Percentiles rank a stretch among this genome's conserved stretches.
Evolutionary conservation across 2,888 invertebrate genomes (phyloP).

Genomic region (Eupithecia exiguata): DNA sequence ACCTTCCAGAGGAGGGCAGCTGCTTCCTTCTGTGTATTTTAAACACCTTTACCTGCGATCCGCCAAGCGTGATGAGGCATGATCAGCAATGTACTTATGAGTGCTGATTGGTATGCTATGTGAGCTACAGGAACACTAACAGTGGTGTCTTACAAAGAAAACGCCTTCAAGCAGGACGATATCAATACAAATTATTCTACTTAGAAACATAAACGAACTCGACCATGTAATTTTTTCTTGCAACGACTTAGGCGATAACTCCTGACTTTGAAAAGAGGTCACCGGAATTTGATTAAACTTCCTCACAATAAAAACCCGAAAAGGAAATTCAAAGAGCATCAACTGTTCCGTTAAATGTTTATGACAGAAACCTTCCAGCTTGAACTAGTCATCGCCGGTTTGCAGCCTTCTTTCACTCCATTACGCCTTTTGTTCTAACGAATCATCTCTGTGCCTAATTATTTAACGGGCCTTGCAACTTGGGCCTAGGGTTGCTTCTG

Average conservation of each 20-base stretch:
- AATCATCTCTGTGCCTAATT: slow-evolving; percentile 75
- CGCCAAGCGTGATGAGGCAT: not conserved
- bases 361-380: slow-evolving; percentile 25
- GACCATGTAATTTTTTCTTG: not conserved
- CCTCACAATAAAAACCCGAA: slow-evolving; percentile 7
- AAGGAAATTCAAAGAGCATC: slow-evolving; percentile 17
- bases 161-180: not conserved
- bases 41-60: not conserved
- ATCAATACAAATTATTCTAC: not conserved
- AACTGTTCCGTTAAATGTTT: slow-evolving; percentile 32
- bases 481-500: slow-evolving; percentile 27
- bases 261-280: not conserved
- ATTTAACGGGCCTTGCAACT: slow-evolving; percentile 68
- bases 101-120: no score
- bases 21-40: not conserved
- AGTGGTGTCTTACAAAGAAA: not conserved
- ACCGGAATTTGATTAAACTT: not conserved
- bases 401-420: slow-evolving; percentile 68
- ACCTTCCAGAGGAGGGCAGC: not conserved
- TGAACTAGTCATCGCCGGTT: slow-evolving; percentile 52
- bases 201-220: not conserved
- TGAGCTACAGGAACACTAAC: not conserved
- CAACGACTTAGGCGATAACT: not conserved
- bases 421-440: slow-evolving; percentile 76
- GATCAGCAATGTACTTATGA: not conserved